phyloP scores from a whole-genome alignment of 2,888 invertebrate genomes.

The Coleophora flavipennella region DNA sequence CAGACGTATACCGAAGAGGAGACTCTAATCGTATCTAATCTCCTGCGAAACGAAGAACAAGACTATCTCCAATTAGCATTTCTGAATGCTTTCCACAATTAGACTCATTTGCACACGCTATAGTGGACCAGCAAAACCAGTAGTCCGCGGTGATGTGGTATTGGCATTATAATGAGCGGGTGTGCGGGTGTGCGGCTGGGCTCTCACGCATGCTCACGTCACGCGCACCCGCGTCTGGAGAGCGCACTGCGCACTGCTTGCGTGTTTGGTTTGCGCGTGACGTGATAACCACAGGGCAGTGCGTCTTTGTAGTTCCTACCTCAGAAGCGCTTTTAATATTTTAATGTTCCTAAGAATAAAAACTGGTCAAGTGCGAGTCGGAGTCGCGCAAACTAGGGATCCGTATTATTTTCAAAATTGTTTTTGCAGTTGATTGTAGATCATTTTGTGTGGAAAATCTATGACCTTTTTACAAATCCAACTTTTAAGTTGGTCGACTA shows the following conservation, averaged over 20 bases:
- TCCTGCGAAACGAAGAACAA: conserved; percentile 30
- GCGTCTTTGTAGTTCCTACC: no score
- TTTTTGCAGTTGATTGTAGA: no score
- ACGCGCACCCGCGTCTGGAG: conserved; percentile 11
- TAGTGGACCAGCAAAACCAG: conserved; percentile 53
- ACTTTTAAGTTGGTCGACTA: no score
- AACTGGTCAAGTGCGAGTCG: no score
- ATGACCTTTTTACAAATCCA: no score
- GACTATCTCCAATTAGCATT: conserved; percentile 47
- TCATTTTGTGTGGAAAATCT: no score
- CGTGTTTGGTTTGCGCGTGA: conserved; percentile 28
- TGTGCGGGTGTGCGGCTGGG: conserved; percentile 17
- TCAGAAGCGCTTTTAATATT: no score
- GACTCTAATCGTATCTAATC: no score
- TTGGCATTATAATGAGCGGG: conserved; percentile 53
- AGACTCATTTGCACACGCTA: conserved; percentile 57
- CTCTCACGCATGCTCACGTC: conserved; percentile 36
- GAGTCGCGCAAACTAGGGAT: no score
- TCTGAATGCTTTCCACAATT: conserved; percentile 59
- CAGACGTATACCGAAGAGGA: no score
- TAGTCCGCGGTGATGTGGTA: conserved; percentile 44
- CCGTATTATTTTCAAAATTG: no score
- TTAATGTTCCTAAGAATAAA: no score
- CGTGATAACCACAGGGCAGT: conserved; percentile 20
- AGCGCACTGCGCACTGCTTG: conserved; percentile 14